Percentiles rank a stretch among this genome's conserved stretches.
These are phyloP conservation scores for Raja brachyura DNA, from an alignment of 2,113 vertebrate species.

Conservation along the genomic window DNA sequence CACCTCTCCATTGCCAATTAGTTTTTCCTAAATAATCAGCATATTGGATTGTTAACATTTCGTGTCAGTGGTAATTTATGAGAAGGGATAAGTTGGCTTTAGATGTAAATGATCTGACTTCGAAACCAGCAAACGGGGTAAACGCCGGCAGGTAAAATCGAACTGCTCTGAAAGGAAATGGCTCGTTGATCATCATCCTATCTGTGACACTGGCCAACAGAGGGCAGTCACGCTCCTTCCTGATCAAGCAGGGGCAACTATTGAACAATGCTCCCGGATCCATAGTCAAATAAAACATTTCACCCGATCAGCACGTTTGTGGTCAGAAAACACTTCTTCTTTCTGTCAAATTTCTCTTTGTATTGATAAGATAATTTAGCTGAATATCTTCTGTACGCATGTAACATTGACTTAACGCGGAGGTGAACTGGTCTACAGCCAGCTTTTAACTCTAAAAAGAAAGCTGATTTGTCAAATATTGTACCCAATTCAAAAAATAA, in stretches of 20 bases:
- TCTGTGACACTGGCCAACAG: slow-evolving; percentile 58
- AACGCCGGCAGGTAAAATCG: background rate
- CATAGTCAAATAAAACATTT: slow-evolving; percentile 61
- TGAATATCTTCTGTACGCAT: slow-evolving; percentile 60
- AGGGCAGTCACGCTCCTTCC: slow-evolving; percentile 64
- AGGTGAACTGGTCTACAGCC: background rate
- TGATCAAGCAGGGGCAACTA: slow-evolving; percentile 48
- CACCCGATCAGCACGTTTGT: slow-evolving; percentile 66
- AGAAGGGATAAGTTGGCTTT: background rate
- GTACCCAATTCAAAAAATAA: background rate
- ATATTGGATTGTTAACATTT: background rate
- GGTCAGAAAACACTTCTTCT: slow-evolving; percentile 68
- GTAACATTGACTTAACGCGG: slow-evolving; percentile 59
- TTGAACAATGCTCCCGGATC: slow-evolving; percentile 63
- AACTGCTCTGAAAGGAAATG: background rate
- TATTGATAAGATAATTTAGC: slow-evolving; percentile 70
- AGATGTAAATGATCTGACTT: background rate
- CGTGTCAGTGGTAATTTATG: background rate
- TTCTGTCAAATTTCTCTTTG: slow-evolving; percentile 62
- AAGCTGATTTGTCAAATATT: slow-evolving; percentile 9
- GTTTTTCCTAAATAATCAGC: background rate
- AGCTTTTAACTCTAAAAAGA: slow-evolving; percentile 5
- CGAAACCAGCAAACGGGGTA: background rate
- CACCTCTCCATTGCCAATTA: too few species aligned
- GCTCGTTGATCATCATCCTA: background rate